Base-by-base conservation (phyloP, 2,888 invertebrate genomes). In the Euzetes globulus region DNA sequence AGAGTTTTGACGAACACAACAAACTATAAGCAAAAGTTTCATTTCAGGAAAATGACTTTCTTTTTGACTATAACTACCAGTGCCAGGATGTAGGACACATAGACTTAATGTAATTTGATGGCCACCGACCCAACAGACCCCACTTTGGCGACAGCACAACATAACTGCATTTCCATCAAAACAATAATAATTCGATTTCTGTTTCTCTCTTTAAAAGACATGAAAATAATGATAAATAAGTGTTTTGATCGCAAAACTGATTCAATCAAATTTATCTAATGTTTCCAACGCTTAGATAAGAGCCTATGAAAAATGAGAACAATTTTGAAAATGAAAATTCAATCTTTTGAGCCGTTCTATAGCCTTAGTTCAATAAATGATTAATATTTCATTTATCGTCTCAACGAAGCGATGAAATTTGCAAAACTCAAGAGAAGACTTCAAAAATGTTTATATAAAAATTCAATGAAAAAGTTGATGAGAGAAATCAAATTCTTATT, bases 91-190 rank as follows among this genome's bases (percentile, higher is more conserved):
- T 65, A 58, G 63, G 65, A 29, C 65, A 65, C 65, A 41, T 33
- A 15, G 41, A n/a, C 41, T 47, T 70, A 70, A 70, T 70, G 70
- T 47, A 47, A 70, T 70, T 70, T 45, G 70, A 70, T 70, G 70
- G 65, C n/a, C 70, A 60, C 25, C 45, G 70, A 70, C 70, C 68
- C 37, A n/a, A 41, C 25, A 70, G 70, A 47, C 70, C 68, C 37
- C n/a, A 41, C 47, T 45, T 70, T 70, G 70, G 70, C 70, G 70
- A 70, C 47, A 70, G 27, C 25, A 25, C 50, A 58, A 22, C 13
- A 65, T 65, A 19, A 65, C 37, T 65, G 11, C 63, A 33, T 29
- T 65, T n/a, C 63, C 11, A 33, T 65, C 63, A 65, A 65, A 65
- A 65, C 63, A 41, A 65, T 65, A 65, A 37, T 65, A 65, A 65